Evolutionary conservation across 2,113 vertebrate species (phyloP).

Genomic region (Microcebus murinus): DNA sequence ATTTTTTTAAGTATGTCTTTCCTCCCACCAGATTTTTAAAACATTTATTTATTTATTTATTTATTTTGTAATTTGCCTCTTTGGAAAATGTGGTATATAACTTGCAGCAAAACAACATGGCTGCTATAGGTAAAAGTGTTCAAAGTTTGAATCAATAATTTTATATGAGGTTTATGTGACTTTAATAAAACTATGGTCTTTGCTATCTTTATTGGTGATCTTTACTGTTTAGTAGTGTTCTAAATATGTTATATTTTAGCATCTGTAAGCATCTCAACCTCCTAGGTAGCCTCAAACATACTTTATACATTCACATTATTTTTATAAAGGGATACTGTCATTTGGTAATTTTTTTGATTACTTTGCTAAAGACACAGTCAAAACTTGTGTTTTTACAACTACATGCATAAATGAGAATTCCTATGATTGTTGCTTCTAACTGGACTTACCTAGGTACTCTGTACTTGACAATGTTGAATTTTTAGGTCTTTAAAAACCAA

Average conservation of each 20-base stretch:
- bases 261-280: not conserved
- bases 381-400: not conserved
- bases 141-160: not conserved
- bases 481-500: not conserved
- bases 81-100: not conserved
- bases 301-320: not conserved
- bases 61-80: not conserved
- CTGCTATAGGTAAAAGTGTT: not conserved
- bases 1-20: not conserved
- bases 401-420: not conserved
- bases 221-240: not conserved
- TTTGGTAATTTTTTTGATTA: not conserved
- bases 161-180: not conserved
- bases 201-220: not conserved
- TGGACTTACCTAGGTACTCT: not conserved
- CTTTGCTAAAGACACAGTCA: not conserved
- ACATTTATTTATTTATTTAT: not conserved
- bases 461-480: not conserved
- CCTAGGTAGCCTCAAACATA: not conserved
- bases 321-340: not conserved
- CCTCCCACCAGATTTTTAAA: not conserved
- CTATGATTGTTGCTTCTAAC: not conserved
- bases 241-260: not conserved
- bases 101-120: not conserved
- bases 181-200: not conserved